Base-by-base conservation (phyloP, 2,113 vertebrate species). In the Callipepla californica region DNA sequence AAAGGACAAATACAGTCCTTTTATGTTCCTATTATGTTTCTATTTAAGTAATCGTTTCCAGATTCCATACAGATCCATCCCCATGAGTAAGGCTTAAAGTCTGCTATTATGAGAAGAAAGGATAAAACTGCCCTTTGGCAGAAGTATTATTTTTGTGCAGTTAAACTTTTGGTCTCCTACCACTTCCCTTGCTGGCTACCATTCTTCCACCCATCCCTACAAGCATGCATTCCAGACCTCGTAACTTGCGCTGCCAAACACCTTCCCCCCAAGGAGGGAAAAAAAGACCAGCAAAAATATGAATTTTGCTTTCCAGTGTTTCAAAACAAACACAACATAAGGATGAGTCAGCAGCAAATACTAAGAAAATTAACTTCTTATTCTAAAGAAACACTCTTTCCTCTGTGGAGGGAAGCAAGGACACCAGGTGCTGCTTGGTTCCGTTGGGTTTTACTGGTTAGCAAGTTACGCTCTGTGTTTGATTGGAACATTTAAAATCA, bases 21-120 rank as follows among this genome's bases (percentile, higher is more conserved):
- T 83, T 78, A 87, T 74, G 67, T 90, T 96, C 81, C 38, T 48
- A 78, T 80, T 82, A 87, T 74, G 67, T 88, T 96, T 80, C 42
- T 48, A 80, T 80, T 90, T 95, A 80, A 85, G 74, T 68, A 96
- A 96, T 94, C 61, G 58, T 48, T 95, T 94, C 80, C 77, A 95
- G 70, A 66, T 92, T 93, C 45, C 68, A 34, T 28, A 70, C 62
- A 92, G 77, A 91, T 53, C 48, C 73, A 87, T 85, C 32, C 72
- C 50, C 59, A 77, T 77, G 77, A 89, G 30, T 51, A 78, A 92
- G 55, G 65, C 55, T 66, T 51, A 30, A 70, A 84, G 55, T 75
- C 76, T 87, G 67, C 63, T 86, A 44, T 85, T 93, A 81, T 3
- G 13, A 87, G 19, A 50, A 95, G 38, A 93, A 85, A 80, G 59